Evolutionary conservation across 2,888 invertebrate species (phyloP).

Genomic region (Erebia palarica): DNA sequence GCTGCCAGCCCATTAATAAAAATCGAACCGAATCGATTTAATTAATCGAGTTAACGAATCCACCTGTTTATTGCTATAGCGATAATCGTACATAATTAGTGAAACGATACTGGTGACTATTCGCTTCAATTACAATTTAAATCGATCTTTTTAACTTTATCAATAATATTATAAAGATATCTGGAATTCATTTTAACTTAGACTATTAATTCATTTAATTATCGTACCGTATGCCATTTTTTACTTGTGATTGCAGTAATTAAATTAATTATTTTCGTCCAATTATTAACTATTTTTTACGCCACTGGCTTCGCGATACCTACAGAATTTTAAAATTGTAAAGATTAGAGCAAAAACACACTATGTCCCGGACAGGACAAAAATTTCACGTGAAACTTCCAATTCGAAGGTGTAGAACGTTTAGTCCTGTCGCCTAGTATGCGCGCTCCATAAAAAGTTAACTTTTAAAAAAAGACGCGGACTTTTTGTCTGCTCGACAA

Average conservation of each 20-base stretch:
- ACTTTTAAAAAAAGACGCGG: no score
- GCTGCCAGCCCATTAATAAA: conserved; percentile 27
- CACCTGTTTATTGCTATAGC: conserved; percentile 40
- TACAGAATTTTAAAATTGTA: no score
- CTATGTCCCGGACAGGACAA: no score
- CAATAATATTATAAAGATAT: conserved; percentile 31
- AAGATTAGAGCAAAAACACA: no score
- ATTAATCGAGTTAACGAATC: conserved; percentile 40
- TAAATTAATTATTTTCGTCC: not conserved
- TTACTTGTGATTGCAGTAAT: not conserved
- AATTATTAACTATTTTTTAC: not conserved
- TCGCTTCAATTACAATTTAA: conserved; percentile 49
- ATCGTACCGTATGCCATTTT: not conserved
- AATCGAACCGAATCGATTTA: conserved; percentile 38
- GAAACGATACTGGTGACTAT: conserved; percentile 52
- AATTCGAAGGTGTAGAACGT: no score
- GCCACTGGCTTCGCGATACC: not conserved
- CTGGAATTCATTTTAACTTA: conserved; percentile 16
- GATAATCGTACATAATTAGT: conserved; percentile 44
- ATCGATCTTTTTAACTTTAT: conserved; percentile 55
- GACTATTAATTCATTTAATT: conserved; percentile 15
- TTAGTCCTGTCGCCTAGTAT: no score
- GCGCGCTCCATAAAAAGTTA: no score
- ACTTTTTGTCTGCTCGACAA: no score
- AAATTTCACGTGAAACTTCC: no score